Evolutionary conservation across 2,797 vertebrate species (phyloP).

Genomic region (Iguana delicatissima): DNA sequence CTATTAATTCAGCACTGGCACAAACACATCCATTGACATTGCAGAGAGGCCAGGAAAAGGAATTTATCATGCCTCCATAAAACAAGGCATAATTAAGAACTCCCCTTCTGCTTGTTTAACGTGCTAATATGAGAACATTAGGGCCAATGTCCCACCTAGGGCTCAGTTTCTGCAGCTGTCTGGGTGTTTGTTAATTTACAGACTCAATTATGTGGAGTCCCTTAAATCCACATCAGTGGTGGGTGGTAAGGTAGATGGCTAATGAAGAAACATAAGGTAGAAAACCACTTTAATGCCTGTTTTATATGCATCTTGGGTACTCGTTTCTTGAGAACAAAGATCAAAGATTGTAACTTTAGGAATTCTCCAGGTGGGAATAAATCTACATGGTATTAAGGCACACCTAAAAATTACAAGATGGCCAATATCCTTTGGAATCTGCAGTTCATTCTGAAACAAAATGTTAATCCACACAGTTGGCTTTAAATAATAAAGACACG

Average conservation of each 20-base stretch:
- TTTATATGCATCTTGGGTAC: constrained; percentile 80
- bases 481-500: constrained; percentile 77
- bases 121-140: constrained; percentile 78
- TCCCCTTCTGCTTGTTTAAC: constrained; percentile 77
- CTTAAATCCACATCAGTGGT: constrained; percentile 79
- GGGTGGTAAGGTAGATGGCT: constrained; percentile 78
- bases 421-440: constrained; percentile 76
- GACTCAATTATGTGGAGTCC: constrained; percentile 76
- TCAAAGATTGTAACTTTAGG: constrained; percentile 77
- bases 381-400: constrained; percentile 69
- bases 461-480: constrained; percentile 76
- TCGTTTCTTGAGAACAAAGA: constrained; percentile 75
- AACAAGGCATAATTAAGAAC: constrained; percentile 72
- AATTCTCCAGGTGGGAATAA: constrained; percentile 73
- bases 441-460: constrained; percentile 75
- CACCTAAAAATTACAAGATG: constrained; percentile 78
- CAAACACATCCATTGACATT: constrained; percentile 62
- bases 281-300: constrained; percentile 78
- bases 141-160: constrained; percentile 61
- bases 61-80: constrained; percentile 69
- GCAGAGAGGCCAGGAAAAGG: constrained; percentile 70
- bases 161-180: constrained; percentile 74
- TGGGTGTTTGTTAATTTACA: constrained; percentile 78
- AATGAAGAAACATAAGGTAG: constrained; percentile 79
- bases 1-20: constrained; percentile 65